Conservation (phyloP, 2,888 invertebrate genomes). For the Merodon equestris region DNA sequence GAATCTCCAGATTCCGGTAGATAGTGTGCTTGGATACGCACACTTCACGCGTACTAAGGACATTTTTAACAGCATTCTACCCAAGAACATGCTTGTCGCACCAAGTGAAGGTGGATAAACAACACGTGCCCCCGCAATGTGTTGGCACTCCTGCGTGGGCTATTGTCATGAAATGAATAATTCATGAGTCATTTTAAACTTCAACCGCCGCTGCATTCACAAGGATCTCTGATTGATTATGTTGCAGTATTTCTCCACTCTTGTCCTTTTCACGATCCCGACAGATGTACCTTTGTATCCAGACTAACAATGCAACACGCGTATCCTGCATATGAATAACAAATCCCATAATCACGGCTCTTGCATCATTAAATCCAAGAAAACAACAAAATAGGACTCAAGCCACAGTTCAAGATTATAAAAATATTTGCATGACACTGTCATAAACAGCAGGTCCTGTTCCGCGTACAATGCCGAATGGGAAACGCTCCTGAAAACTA, state of each 20-base stretch:
- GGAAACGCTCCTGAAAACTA: slow-evolving; percentile 34
- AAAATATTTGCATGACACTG: slow-evolving; percentile 67
- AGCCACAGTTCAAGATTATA: slow-evolving; percentile 63
- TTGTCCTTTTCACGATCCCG: not conserved
- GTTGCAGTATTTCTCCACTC: slow-evolving; percentile 10
- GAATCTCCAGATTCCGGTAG: slow-evolving; percentile 14
- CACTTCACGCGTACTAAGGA: slow-evolving; percentile 7
- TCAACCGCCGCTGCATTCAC: too few relatives aligned
- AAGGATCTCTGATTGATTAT: not conserved
- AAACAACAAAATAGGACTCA: slow-evolving; percentile 29
- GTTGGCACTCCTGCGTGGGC: not conserved
- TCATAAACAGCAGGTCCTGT: slow-evolving; percentile 46
- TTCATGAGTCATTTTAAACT: not conserved
- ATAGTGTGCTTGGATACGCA: slow-evolving; percentile 44
- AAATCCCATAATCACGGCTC: slow-evolving; percentile 57
- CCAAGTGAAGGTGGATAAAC: too few relatives aligned
- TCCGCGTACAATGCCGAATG: slow-evolving; percentile 5
- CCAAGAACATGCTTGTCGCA: too few relatives aligned
- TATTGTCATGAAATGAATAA: not conserved
- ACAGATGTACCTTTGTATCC: slow-evolving; percentile 44
- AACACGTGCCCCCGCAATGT: too few relatives aligned
- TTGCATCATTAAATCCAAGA: slow-evolving; percentile 11
- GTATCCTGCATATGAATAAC: slow-evolving; percentile 53
- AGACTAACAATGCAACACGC: slow-evolving; percentile 42
- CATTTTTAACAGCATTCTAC: too few relatives aligned